Conservation (phyloP, 2,113 vertebrate species). For the Aptenodytes patagonicus region DNA sequence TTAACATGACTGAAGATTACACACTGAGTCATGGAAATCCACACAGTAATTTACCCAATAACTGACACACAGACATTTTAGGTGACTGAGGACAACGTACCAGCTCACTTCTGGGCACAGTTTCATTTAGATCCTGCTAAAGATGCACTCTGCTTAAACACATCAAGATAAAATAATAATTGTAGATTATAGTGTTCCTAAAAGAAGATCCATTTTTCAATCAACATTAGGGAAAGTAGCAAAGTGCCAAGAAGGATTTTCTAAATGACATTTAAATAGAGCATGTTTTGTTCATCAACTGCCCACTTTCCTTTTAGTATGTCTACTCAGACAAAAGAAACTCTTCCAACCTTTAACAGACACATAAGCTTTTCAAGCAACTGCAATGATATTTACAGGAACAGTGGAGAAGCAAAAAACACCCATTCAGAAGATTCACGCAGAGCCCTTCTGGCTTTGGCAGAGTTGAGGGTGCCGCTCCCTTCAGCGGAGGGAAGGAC, state of each 20-base stretch:
- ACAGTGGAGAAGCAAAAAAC: accelerated
- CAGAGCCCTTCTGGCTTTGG: not conserved
- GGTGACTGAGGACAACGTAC: not conserved
- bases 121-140: not conserved
- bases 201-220: not conserved
- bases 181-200: not conserved
- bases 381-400: not conserved
- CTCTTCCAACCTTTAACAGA: not conserved
- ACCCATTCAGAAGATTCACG: not conserved
- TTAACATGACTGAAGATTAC: not conserved
- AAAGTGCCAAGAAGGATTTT: not conserved
- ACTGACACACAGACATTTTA: not conserved
- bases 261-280: not conserved
- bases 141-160: not conserved
- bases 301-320: not conserved
- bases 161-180: not conserved
- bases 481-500: accelerated
- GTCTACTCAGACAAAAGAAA: not conserved
- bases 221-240: not conserved
- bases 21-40: not conserved
- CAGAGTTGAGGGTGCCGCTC: not conserved
- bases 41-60: not conserved
- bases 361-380: not conserved
- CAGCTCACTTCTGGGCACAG: not conserved
- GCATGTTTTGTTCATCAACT: too few relatives aligned